These are phyloP conservation scores for Loris lydekkerianus DNA, from an alignment of 2,797 vertebrate species.

Conservation along the genomic window DNA sequence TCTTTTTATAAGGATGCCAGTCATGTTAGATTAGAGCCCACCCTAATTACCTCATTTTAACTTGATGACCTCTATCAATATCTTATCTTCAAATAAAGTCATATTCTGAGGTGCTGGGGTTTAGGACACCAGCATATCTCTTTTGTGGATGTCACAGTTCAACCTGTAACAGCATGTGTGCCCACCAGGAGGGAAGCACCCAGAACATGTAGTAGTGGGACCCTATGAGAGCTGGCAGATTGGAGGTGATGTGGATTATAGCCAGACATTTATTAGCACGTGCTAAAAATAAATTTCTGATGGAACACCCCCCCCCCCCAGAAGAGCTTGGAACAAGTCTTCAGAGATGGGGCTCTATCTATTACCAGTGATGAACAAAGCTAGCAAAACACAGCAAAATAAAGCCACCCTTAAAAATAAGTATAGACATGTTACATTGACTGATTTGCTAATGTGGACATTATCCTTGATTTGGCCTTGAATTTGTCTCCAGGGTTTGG, in stretches of 20 bases:
- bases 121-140: neutral
- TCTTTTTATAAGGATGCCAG: neutral
- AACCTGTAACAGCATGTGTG: neutral
- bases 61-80: neutral
- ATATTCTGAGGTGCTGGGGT: neutral
- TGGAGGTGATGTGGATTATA: neutral
- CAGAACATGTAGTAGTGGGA: neutral
- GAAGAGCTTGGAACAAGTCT: slow-evolving; percentile 17
- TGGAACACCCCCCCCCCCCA: no score
- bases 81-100: neutral
- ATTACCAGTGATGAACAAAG: neutral
- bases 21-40: neutral
- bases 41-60: neutral
- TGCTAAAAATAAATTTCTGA: slow-evolving; percentile 14
- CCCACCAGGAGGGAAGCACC: neutral
- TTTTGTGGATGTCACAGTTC: neutral
- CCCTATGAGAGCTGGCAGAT: neutral
- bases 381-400: neutral
- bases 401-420: neutral
- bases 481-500: slow-evolving; percentile 50
- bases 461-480: slow-evolving; percentile 62
- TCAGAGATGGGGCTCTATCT: neutral
- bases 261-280: neutral
- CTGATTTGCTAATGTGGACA: neutral
- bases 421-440: neutral